These are phyloP conservation scores for Melanostoma scalare DNA, from an alignment of 2,888 invertebrate species.

Conservation along the genomic window DNA sequence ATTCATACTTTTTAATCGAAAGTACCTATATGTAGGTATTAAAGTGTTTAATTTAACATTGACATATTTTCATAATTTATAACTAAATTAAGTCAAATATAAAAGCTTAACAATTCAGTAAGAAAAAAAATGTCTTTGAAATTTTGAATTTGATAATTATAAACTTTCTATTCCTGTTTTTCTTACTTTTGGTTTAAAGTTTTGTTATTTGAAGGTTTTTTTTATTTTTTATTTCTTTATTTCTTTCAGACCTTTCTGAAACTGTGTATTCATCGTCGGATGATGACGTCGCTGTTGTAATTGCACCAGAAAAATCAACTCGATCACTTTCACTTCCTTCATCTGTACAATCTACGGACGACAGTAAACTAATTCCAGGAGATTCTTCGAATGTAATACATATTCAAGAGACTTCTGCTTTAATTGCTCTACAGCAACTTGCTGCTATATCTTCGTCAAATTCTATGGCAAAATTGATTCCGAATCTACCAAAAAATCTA, in stretches of 20 bases:
- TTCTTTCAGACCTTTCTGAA: conserved; percentile 40
- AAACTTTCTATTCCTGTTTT: conserved; percentile 30
- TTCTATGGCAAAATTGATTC: conserved; percentile 77
- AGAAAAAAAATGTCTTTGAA: conserved; percentile 36
- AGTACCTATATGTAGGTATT: conserved; percentile 6
- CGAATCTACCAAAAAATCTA: conserved; percentile 77
- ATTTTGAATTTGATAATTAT: conserved; percentile 32
- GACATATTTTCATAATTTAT: conserved; percentile 21
- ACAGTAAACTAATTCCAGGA: conserved; percentile 9
- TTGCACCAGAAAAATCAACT: conserved; percentile 7
- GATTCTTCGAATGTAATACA: conserved; percentile 6
- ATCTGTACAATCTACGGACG: conserved; percentile 31
- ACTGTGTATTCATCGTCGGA: conserved; percentile 14
- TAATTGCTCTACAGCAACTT: conserved; percentile 80
- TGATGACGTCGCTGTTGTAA: conserved; percentile 32
- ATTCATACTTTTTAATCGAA: neutral
- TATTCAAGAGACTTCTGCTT: conserved; percentile 72
- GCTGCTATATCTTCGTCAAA: conserved; percentile 79
- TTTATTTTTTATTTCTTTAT: conserved; percentile 62
- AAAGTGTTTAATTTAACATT: conserved; percentile 7
- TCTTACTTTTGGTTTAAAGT: conserved; percentile 44
- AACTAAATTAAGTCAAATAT: conserved; percentile 27
- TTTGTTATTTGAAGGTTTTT: conserved; percentile 51
- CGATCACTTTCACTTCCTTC: conserved; percentile 6
- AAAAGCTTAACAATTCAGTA: conserved; percentile 49